phyloP scores from a whole-genome alignment of 2,888 invertebrate genomes.

The Nomada hirtipes region DNA sequence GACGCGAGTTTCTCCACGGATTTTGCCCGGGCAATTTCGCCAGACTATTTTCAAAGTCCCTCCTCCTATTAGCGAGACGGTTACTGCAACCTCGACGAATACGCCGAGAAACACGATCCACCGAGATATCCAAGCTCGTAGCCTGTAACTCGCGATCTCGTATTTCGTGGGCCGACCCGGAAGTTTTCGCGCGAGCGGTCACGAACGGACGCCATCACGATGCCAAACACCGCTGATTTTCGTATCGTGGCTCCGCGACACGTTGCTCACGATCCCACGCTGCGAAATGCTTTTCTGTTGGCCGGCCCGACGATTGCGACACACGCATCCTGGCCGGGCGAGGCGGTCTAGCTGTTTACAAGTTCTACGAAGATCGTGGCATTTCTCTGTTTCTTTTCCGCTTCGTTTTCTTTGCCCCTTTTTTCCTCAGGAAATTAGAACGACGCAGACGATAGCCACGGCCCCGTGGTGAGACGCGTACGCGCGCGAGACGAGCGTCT shows the following conservation, averaged over 20 bases:
- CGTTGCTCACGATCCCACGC: constrained; percentile 41
- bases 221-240: constrained; percentile 53
- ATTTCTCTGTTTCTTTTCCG: neutral
- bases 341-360: neutral
- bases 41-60: neutral
- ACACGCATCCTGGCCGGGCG: constrained; percentile 16
- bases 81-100: constrained; percentile 23
- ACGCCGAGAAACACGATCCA: constrained; percentile 44
- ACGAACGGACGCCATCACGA: constrained; percentile 56
- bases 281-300: neutral
- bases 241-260: constrained; percentile 26
- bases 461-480: neutral
- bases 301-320: neutral
- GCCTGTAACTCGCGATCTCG: constrained; percentile 49
- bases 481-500: constrained; percentile 23
- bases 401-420: no score
- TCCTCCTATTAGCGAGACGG: constrained; percentile 23
- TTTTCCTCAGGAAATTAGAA: neutral
- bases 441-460: neutral
- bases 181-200: constrained; percentile 51
- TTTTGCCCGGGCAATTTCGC: neutral
- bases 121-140: constrained; percentile 35
- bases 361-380: neutral
- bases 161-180: constrained; percentile 58
- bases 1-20: neutral